Percentiles rank a stretch among this genome's conserved stretches.
phyloP scores from a whole-genome alignment of 1,140 invertebrate species.

The Babylonia areolata region DNA sequence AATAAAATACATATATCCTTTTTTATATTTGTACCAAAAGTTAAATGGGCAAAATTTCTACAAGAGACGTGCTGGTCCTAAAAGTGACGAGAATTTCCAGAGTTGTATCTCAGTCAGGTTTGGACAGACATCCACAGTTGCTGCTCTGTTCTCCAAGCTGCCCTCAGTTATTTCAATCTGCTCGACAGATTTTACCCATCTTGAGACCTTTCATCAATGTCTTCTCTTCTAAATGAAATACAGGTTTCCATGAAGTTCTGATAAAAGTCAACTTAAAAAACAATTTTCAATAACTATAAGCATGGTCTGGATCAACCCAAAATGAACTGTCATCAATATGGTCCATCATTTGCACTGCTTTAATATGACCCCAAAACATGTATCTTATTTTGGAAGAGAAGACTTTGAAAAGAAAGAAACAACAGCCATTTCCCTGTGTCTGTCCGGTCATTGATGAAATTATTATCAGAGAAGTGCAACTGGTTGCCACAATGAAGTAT shows the following conservation, averaged over 20 bases:
- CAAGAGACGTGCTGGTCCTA: no score
- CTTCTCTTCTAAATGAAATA: constrained; percentile 4
- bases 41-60: no score
- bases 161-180: neutral
- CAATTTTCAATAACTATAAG: neutral
- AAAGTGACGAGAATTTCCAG: no score
- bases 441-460: constrained; percentile 23
- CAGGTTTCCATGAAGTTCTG: neutral
- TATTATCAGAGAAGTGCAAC: constrained; percentile 9
- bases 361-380: neutral
- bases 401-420: constrained; percentile 18
- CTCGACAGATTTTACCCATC: neutral
- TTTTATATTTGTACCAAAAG: no score
- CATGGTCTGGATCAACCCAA: neutral
- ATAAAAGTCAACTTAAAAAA: neutral
- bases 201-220: constrained; percentile 20
- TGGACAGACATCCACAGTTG: no score
- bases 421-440: constrained; percentile 24
- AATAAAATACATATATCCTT: no score
- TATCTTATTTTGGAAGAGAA: constrained; percentile 28
- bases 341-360: no score
- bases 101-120: no score
- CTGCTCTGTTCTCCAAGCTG: neutral
- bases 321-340: neutral
- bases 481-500: constrained; percentile 33